Conservation (phyloP, 53 echinoderm and acorn worm genomes). For the Apostichopus leukothele region DNA sequence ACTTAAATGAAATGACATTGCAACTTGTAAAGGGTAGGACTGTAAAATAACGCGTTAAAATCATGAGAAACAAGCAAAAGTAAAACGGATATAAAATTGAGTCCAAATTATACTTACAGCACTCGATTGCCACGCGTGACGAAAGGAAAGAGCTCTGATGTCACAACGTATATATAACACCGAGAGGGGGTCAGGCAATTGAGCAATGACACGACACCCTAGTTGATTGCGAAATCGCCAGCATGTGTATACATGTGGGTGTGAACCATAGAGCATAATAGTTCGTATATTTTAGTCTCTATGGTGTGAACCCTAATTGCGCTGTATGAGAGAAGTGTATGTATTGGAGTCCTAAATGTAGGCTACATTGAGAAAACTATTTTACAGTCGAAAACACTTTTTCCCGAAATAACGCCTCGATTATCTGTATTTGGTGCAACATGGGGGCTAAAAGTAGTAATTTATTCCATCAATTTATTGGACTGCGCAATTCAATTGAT, state of each 20-base stretch:
- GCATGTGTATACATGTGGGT: slow-evolving; percentile 20
- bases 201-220: slow-evolving; percentile 23
- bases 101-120: background rate
- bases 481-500: too few relatives aligned
- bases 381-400: background rate
- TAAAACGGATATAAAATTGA: background rate
- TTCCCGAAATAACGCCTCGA: background rate
- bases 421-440: too few relatives aligned
- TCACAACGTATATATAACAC: slow-evolving; percentile 13
- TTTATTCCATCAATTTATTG: too few relatives aligned
- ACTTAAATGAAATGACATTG: too few relatives aligned
- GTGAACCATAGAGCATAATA: background rate
- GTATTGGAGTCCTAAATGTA: background rate
- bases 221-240: slow-evolving; percentile 10
- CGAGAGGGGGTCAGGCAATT: slow-evolving; percentile 21
- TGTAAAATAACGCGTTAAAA: background rate
- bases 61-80: background rate
- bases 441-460: too few relatives aligned
- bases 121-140: slow-evolving; percentile 34
- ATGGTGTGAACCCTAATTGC: too few relatives aligned
- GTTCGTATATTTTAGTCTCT: too few relatives aligned
- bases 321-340: background rate
- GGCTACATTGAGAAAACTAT: background rate
- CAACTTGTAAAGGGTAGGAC: too few relatives aligned
- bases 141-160: slow-evolving; percentile 31